Base-by-base conservation (phyloP, 1,140 invertebrate species). In the Coptotermes formosanus region DNA sequence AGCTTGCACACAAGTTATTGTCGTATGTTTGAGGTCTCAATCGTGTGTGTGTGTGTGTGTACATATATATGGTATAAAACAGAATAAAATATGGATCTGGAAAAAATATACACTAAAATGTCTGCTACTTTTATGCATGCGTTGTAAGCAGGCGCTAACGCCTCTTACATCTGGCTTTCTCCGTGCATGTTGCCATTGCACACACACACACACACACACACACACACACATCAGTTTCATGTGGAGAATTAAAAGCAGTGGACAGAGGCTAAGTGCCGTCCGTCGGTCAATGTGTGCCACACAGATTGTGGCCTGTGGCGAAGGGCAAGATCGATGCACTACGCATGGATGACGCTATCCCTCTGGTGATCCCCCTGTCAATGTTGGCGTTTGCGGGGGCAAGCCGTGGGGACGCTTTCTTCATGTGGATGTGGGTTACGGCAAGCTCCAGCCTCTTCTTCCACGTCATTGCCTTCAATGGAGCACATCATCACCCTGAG, bases 401-500 rank as follows among this genome's bases (percentile, higher is more conserved):
- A 25, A 19, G 81, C 23, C 0, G 91, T 52, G 19, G 90, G n/a
- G 86, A 90, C 81, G 89, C 89, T 88, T 3, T 93, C 75, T 88
- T 91, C 88, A 89, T 91, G 85, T 96, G 95, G 95, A 32, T 94
- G 0, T 90, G 92, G 83, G 93, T 96, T 38, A 89, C 94, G 19
- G 86, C 92, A 14, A 88, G 93, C 0, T 91, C 89, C 0, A 96
- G 96, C 89, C 92, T 94, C 38, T 87, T 93, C 6, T 96, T 97
- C 89, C 90, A 89, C 21, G 88, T 92, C 3, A 93, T 96, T 81
- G 96, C 95, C 7, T 87, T 96, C 0, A 96, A 94, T 89, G 96
- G 95, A 8, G 95, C 94, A 55, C 96, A 97, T 92, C 96, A 97
- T 90, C 95, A 96, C 91, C 96, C 96, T 0, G 93, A 96, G 55